Evolutionary conservation across 2,797 vertebrate species (phyloP).

Genomic region (Molossus molossus): DNA sequence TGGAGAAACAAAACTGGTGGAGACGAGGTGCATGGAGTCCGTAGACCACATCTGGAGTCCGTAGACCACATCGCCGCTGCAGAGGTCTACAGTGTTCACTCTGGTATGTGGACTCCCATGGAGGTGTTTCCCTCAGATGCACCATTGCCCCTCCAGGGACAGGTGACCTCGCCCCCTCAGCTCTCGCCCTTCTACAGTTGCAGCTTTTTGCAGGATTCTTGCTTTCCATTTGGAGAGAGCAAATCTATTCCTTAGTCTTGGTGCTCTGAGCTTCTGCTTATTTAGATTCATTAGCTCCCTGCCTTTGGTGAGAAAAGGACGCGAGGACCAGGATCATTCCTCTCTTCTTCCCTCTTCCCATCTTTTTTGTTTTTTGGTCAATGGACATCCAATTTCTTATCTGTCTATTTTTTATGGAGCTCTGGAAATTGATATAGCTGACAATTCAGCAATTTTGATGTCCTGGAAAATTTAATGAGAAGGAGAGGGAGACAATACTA

Average conservation of each 20-base stretch:
- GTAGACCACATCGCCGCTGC: too few relatives aligned
- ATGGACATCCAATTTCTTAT: slow-evolving; percentile 35
- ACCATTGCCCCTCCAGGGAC: background rate
- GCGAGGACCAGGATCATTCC: background rate
- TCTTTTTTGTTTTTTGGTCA: background rate
- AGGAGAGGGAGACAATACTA: background rate
- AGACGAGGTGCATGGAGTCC: background rate
- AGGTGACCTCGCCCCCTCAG: background rate
- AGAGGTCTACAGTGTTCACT: background rate
- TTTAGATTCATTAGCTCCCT: slow-evolving; percentile 72
- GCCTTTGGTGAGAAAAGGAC: slow-evolving; percentile 43
- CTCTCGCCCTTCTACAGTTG: background rate
- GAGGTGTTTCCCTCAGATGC: background rate
- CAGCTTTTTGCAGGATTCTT: slow-evolving; percentile 33
- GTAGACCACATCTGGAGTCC: background rate
- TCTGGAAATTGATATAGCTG: background rate
- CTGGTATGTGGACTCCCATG: background rate
- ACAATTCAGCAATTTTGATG: slow-evolving; percentile 23
- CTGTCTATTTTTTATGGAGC: background rate
- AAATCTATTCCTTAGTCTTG: slow-evolving; percentile 63
- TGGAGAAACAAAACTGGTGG: background rate
- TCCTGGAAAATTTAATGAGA: slow-evolving; percentile 47
- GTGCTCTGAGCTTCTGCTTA: slow-evolving; percentile 71
- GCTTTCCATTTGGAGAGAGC: slow-evolving; percentile 46
- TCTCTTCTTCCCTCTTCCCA: background rate